phyloP scores from a whole-genome alignment of 2,888 invertebrate species.

The Morpho achilles region DNA sequence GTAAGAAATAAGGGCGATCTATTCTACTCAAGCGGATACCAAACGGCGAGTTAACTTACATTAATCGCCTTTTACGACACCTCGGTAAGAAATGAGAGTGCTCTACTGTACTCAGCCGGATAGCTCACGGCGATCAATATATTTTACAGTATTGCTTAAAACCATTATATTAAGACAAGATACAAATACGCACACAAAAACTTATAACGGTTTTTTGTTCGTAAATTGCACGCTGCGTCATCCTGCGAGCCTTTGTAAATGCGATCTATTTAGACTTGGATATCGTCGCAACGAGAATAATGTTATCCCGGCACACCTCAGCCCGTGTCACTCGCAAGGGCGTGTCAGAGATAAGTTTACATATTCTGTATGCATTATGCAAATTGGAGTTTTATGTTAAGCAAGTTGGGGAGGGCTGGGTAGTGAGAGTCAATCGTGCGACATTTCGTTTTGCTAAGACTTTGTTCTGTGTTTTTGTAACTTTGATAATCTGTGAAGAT shows the following conservation, averaged over 20 bases:
- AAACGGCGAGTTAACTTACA: no score
- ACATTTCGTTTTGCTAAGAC: slow-evolving; percentile 47
- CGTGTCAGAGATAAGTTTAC: slow-evolving; percentile 75
- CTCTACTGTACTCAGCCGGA: no score
- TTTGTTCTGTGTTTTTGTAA: no score
- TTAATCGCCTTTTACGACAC: no score
- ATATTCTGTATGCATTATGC: slow-evolving; percentile 78
- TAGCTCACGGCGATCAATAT: no score
- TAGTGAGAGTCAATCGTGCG: slow-evolving; percentile 31
- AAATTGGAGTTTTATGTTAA: slow-evolving; percentile 77
- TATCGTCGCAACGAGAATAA: slow-evolving; percentile 69
- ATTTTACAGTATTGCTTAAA: no score
- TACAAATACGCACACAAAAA: slow-evolving; percentile 1
- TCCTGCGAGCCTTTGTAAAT: slow-evolving; percentile 51
- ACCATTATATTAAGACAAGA: neutral
- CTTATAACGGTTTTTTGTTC: slow-evolving; percentile 22
- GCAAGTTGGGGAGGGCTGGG: slow-evolving; percentile 39
- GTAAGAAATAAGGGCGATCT: no score
- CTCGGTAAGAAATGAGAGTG: no score
- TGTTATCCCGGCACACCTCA: slow-evolving; percentile 74
- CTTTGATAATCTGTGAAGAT: no score
- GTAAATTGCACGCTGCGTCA: slow-evolving; percentile 1
- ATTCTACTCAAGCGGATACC: no score
- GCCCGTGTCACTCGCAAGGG: slow-evolving; percentile 70
- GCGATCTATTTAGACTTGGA: slow-evolving; percentile 70